Conservation (phyloP, 2,113 vertebrate species). For the Myiagra hebetior region DNA sequence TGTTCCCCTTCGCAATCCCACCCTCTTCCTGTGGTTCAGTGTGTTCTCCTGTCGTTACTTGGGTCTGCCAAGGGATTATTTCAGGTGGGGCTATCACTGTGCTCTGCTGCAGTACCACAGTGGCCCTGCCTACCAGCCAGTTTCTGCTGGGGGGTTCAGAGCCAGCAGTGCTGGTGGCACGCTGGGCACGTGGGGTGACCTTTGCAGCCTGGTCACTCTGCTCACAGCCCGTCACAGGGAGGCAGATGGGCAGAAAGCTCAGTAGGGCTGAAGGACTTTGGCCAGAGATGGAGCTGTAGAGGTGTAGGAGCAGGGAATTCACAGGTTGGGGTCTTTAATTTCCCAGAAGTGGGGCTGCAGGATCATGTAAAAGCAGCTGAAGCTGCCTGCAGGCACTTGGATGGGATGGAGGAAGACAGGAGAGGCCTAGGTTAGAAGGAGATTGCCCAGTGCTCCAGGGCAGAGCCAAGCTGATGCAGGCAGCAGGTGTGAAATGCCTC, state of each 20-base stretch:
- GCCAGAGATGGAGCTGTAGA: neutral
- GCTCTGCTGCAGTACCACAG: neutral
- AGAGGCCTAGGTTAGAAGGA: neutral
- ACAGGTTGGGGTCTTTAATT: neutral
- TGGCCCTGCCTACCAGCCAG: neutral
- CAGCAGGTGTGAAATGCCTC: neutral
- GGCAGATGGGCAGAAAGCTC: neutral
- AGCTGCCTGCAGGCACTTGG: neutral
- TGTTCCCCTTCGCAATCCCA: neutral
- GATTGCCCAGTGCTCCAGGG: neutral
- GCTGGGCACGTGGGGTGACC: rapidly evolving
- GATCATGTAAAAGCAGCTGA: neutral
- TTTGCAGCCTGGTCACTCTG: neutral
- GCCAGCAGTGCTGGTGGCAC: neutral
- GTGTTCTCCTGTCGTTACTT: neutral
- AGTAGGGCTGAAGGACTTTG: neutral
- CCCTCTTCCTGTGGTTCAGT: neutral
- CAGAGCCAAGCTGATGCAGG: neutral
- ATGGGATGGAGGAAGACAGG: neutral
- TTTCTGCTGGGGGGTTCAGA: neutral
- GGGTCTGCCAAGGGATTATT: neutral
- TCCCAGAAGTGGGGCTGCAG: neutral
- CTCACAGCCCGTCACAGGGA: rapidly evolving
- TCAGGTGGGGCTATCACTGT: rapidly evolving
- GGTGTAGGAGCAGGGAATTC: neutral